Base-by-base conservation (phyloP, 2,888 invertebrate species). In the Reticulitermes lucifugus region DNA sequence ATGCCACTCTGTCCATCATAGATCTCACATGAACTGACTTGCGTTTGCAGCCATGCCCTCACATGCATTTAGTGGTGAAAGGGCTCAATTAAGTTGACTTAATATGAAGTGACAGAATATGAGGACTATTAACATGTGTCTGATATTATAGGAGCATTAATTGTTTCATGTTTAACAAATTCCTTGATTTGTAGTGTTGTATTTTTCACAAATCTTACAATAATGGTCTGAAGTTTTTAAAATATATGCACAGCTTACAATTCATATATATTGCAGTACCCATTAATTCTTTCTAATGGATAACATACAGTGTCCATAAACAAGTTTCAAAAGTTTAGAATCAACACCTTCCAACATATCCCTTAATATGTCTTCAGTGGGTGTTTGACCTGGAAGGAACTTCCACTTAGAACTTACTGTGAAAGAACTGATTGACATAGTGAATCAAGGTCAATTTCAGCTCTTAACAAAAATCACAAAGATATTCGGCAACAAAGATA, bases 151-250 rank as follows among this genome's bases (percentile, higher is more conserved):
- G 55, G 55, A 14, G 18, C 18, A 65, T 65, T 65, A 65, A 65
- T 65, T 2, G 25, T n/a, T 65, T 12, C 6, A 65, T 25, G 65
- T 10, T 35, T 18, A 60, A 65, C 65, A 65, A 65, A 14, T 10
- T n/a, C 5, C 6, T 25, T 9, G 25, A 65, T 65, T 65, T 65
- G 65, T 65, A 65, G 14, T 55, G 55, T n/a, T 65, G 65, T 65
- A 65, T 65, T 65, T 60, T 65, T 65, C 65, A 65, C 65, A 65
- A 65, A 65, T n/a, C 65, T 65, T 65, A 65, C 65, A 25, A 65
- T 65, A 65, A 65, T 65, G 65, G 65, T 65, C 65, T 65, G 65
- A 65, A 65, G n/a, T 65, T 65, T 65, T 65, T 65, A 65, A 65
- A 65, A 65, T 65, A 65, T 65, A 65, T 65, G 65, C 65, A 65